Base-by-base conservation (phyloP, 30 jellyfish, hydroid and myxozoan genomes). In the Cassiopea xamachana region DNA sequence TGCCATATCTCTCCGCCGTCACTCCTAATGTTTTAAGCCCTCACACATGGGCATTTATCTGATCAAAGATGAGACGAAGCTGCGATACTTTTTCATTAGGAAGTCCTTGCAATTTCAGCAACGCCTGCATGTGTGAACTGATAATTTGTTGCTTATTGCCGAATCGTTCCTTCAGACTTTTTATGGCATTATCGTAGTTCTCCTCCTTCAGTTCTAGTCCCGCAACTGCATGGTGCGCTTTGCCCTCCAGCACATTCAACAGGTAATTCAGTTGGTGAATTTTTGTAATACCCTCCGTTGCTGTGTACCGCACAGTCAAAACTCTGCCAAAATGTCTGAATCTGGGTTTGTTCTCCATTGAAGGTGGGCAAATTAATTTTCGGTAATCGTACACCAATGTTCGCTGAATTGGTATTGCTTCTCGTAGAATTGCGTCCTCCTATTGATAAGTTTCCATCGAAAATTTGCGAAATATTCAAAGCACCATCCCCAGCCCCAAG, bases 101-200 rank as follows among this genome's bases (percentile, higher is more conserved):
- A 44, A 16, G 51, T 48, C 51, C 51, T 6, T 74, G 48, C 83
- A 74, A 44, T 44, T 74, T 74, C 83, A 74, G 51, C 48, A 74
- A 55, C 14, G 48, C 83, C 59, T 74, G 59, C 83, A 74, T 74
- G 14, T 74, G 83, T 13, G 83, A 14, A 13, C 51, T 74, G 59
- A 74, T 74, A 74, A 74, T 44, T 14, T 74, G 59, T 74, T 74
- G 83, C 59, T 14, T 27, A 48, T 74, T 74, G 48, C 83, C 83
- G 59, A 74, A 74, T 48, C 83, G 83, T 27, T 44, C 51, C 59
- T 16, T 74, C 83, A 74, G 59, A 44, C 61, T 74, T 74, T 74
- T 44, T 27, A 74, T 74, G 18, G 83, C 83, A 44, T 74, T 74
- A 6, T 74, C 83, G 51, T 74, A 74, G 51, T 74, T 74, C 59